A percentile compares a stretch with the other conserved stretches of the same genome.
Evolutionary conservation across 2,797 vertebrate genomes (phyloP).

Genomic region (Onychomys arenicola): DNA sequence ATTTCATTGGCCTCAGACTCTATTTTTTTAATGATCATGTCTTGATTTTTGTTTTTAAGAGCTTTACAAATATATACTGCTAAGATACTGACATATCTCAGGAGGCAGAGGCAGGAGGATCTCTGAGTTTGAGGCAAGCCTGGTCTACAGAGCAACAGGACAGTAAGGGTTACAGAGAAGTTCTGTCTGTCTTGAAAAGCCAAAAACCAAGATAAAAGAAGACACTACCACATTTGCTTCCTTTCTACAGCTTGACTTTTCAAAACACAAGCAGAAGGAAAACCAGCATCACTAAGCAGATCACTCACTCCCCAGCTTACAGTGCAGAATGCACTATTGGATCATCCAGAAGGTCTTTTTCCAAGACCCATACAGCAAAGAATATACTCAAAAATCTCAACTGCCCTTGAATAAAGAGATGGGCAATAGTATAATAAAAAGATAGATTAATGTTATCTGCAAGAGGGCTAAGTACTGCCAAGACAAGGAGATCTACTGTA

Average conservation of each 20-base stretch:
- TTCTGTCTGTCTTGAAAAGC: not conserved
- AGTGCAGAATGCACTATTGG: not conserved
- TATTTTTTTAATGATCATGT: not conserved
- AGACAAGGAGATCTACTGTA: not conserved
- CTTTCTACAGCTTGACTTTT: slow-evolving; percentile 14
- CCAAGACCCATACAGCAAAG: not conserved
- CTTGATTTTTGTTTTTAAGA: not conserved
- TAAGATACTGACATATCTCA: not conserved
- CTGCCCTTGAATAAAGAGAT: slow-evolving; percentile 8
- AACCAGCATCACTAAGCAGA: not conserved
- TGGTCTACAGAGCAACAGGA: not conserved
- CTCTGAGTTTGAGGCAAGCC: not conserved
- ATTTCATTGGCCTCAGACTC: not conserved
- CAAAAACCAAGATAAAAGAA: not conserved
- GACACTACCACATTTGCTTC: not conserved
- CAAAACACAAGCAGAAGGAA: slow-evolving; percentile 30
- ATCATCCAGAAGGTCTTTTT: not conserved
- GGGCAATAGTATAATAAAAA: slow-evolving; percentile 10
- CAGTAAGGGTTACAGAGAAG: not conserved
- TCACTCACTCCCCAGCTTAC: not conserved
- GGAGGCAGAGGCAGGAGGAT: not conserved
- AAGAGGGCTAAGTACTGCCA: slow-evolving; percentile 20
- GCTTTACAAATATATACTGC: not conserved
- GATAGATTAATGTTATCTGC: not conserved
- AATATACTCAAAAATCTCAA: slow-evolving; percentile 40